Base-by-base conservation (phyloP, 2,113 vertebrate genomes). In the Tachysurus vachellii region DNA sequence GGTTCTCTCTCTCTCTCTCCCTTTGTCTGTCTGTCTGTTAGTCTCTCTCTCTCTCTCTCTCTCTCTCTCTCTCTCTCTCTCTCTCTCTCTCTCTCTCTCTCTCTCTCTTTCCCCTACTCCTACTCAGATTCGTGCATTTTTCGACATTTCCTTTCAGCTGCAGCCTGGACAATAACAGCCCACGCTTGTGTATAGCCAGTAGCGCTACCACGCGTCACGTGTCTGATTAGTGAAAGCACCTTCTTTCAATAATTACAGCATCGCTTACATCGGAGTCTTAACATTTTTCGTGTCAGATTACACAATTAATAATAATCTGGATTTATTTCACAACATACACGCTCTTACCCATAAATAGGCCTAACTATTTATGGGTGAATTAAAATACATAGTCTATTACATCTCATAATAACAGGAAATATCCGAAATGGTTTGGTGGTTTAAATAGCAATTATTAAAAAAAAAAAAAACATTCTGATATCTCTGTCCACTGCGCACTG, bases 141-240 rank as follows among this genome's bases (percentile, higher is more conserved):
- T 77, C n/a, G 85, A 44, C 13, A 36, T 53, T 64, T 73, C 31
- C 57, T 81, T 23, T 61, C n/a, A 80, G 53, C 53, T 57, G 56
- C 68, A 87, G 28, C 28, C 12, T 66, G 86, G 80, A 83, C 28
- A 83, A 44, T 53, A 83, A 13, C 80, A 64, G 80, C 26, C 56
- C 44, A 80, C 31, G 79, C 85, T 83, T 28, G 62, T 66, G 62
- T 66, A 28, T 11, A 76, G 31, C 54, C 26, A 10, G 36, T 36
- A 36, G 21, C 17, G 47, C 11, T 70, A 83, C 21, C 62, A 56
- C 17, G 8, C 57, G 77, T 80, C 53, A 31, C 53, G 21, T 31
- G 53, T 26, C 50, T 56, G 64, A 56, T 83, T 83, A 83, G n/a
- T 70, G 61, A 85, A 85, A 47, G 83, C 70, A 23, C 19, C 73